phyloP scores from a whole-genome alignment of 2,113 vertebrate genomes.

The Pseudois nayaur region DNA sequence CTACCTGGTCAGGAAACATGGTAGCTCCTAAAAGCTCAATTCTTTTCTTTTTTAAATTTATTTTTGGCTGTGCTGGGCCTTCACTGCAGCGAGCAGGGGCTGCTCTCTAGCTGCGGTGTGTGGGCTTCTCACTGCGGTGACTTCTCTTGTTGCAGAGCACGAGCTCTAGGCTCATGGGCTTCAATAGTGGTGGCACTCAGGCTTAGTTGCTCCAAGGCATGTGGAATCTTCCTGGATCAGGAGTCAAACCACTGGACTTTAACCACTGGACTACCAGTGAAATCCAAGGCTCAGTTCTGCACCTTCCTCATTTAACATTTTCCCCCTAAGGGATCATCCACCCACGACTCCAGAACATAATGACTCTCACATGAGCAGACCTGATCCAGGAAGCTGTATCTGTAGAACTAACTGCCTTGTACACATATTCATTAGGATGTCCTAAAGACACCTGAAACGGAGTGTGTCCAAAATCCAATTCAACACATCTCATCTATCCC shows the following conservation, averaged over 20 bases:
- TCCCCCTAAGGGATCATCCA: background rate
- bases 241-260: background rate
- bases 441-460: background rate
- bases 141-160: background rate
- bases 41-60: background rate
- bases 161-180: background rate
- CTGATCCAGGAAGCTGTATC: background rate
- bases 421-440: background rate
- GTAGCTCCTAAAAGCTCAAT: background rate
- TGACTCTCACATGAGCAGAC: background rate
- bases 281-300: background rate
- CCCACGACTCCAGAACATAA: background rate
- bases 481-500: background rate
- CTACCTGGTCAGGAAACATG: background rate
- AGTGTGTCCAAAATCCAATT: background rate
- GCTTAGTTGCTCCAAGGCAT: background rate
- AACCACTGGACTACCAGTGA: background rate
- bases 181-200: background rate
- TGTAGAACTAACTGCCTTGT: background rate
- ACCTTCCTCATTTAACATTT: background rate
- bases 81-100: background rate
- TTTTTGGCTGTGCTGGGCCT: background rate
- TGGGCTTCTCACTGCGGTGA: rapidly evolving
- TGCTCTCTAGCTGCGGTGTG: background rate
- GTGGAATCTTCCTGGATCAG: background rate